Base-by-base conservation (phyloP, 1,140 invertebrate genomes). In the Macrotrachela quadricornifera region DNA sequence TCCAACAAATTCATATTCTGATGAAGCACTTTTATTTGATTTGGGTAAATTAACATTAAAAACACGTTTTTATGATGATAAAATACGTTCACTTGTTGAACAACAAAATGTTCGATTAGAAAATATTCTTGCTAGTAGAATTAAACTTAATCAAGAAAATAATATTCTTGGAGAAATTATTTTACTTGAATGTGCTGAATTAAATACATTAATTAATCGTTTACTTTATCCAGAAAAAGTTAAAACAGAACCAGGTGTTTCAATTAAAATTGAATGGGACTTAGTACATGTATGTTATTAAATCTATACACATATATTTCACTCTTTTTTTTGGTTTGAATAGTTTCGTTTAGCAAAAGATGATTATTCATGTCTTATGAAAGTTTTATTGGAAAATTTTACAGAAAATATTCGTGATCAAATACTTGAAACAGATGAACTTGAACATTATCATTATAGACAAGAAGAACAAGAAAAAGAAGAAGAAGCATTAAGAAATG, bases 311-410 rank as follows among this genome's bases (percentile, higher is more conserved):
- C 2, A 4, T 4, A 30, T 30, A 30, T 13, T 6, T 6, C 10
- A 30, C 21, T 30, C 21, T 30, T 30, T 30, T 8, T 30, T 30
- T 30, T 2, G 21, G 21, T 4, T 30, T 30, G n/a, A n/a, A n/a
- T 42, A 47, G 51, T 39, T n/a, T 30, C 45, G 38, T 11, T n/a
- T 53, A 48, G 16, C 51, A 15, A 36, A 30, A 1, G 42, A 18
- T 6, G 51, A 53, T 40, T 53, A 41, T 43, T 41, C 51, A n/a
- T 53, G 46, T 48, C 6, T 47, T 10, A 46, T 53, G 21, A 44
- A 48, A 47, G 21, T 53, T 17, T 53, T 48, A 30, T 4, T 30
- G 21, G 21, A 30, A 30, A 30, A 30, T 30, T 30, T 30, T 30
- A 30, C 21, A 8, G 21, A 30, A 30, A 30, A 30, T 30, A 30